Evolutionary conservation across 2,113 vertebrate species (phyloP).

Genomic region (Pungitius pungitius): DNA sequence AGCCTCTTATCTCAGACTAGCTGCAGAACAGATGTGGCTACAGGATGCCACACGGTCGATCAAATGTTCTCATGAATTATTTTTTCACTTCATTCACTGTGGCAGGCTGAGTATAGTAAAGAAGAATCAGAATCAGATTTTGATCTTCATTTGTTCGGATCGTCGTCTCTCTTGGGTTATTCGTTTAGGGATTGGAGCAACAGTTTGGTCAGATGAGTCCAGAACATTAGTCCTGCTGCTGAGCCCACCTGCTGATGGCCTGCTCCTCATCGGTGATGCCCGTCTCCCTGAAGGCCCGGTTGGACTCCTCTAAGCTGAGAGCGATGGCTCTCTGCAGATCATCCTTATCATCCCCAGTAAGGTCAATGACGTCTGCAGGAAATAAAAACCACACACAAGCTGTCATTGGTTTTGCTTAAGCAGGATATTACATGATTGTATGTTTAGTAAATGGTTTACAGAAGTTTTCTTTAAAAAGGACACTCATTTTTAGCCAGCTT

Average conservation of each 20-base stretch:
- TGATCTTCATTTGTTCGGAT: neutral
- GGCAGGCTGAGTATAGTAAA: too few species aligned
- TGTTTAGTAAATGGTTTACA: neutral
- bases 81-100: neutral
- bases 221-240: neutral
- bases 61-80: neutral
- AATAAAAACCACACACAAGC: neutral
- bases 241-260: slow-evolving; percentile 94
- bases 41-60: neutral
- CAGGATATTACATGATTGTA: neutral
- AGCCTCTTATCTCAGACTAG: neutral
- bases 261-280: slow-evolving; percentile 99
- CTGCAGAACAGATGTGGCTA: neutral
- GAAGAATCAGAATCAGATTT: neutral
- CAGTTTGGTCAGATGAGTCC: neutral
- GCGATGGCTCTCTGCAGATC: slow-evolving; percentile 99
- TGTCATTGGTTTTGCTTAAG: neutral
- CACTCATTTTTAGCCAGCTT: neutral
- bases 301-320: slow-evolving; percentile 98
- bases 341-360: slow-evolving; percentile 99
- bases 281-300: slow-evolving; percentile 95
- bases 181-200: neutral
- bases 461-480: neutral
- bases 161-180: neutral
- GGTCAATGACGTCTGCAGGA: slow-evolving; percentile 95